Conservation (phyloP, 2,888 invertebrate genomes). For the Aethes cnicana region DNA sequence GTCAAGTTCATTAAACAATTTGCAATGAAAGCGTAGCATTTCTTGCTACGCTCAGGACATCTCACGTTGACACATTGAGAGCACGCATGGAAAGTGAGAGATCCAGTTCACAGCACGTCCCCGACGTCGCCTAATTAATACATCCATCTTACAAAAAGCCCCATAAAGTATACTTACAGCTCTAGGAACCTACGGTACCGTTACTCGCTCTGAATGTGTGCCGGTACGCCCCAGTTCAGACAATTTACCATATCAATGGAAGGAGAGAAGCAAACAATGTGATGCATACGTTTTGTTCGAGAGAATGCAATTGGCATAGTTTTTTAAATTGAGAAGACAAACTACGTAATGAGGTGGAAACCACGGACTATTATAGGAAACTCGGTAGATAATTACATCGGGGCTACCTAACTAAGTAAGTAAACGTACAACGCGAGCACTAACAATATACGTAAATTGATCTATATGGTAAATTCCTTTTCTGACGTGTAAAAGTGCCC, state of each 20-base stretch:
- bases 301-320: slow-evolving; percentile 26
- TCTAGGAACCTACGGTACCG: slow-evolving; percentile 52
- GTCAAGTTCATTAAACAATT: not conserved
- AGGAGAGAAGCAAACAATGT: slow-evolving; percentile 31
- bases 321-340: slow-evolving; percentile 17
- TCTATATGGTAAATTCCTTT: no score
- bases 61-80: slow-evolving; percentile 6
- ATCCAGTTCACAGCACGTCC: slow-evolving; percentile 1
- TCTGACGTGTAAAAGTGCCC: no score
- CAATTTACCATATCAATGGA: slow-evolving; percentile 63
- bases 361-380: not conserved
- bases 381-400: no score
- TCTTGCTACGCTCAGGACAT: not conserved
- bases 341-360: slow-evolving; percentile 4
- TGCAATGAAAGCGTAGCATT: slow-evolving; percentile 4
- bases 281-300: slow-evolving; percentile 20
- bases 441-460: no score
- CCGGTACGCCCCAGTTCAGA: slow-evolving; percentile 59
- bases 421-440: no score
- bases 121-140: slow-evolving; percentile 7
- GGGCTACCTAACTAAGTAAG: no score
- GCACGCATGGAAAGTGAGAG: slow-evolving; percentile 18
- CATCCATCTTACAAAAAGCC: slow-evolving; percentile 4
- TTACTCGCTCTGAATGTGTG: slow-evolving; percentile 63
- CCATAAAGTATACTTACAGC: slow-evolving; percentile 11